phyloP scores from a whole-genome alignment of 2,113 vertebrate species.

The Sinosuthora webbiana region DNA sequence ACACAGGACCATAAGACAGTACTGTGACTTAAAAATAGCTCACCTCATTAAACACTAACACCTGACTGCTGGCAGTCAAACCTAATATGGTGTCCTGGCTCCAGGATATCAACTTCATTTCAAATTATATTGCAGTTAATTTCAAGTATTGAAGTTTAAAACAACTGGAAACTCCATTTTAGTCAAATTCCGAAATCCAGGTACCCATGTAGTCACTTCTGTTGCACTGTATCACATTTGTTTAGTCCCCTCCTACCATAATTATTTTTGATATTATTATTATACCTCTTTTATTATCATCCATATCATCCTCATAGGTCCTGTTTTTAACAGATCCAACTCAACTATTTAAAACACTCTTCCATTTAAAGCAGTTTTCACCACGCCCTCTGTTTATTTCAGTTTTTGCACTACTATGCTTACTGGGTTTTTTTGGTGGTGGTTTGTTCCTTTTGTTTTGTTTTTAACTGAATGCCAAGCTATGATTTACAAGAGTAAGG shows the following conservation, averaged over 20 bases:
- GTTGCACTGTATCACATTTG: not conserved
- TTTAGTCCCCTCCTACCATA: not conserved
- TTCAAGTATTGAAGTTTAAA: not conserved
- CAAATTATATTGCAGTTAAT: not conserved
- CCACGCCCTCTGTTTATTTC: not conserved
- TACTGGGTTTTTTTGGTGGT: not conserved
- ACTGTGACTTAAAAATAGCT: not conserved
- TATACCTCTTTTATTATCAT: no score
- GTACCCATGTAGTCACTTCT: not conserved
- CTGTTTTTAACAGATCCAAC: not conserved
- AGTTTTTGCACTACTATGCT: not conserved
- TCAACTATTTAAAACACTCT: not conserved
- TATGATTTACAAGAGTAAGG: not conserved
- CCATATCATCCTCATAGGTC: not conserved
- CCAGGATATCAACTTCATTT: not conserved
- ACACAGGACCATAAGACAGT: fast-evolving
- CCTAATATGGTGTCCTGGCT: not conserved
- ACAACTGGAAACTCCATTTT: not conserved
- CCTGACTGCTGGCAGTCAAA: not conserved
- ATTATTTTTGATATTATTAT: no score
- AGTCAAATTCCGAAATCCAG: not conserved
- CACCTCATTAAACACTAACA: not conserved
- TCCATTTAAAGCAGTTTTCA: not conserved
- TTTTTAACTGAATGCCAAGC: not conserved
- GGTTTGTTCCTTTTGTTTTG: not conserved